Evolutionary conservation across 2,113 vertebrate genomes (phyloP).

Genomic region (Ia io): DNA sequence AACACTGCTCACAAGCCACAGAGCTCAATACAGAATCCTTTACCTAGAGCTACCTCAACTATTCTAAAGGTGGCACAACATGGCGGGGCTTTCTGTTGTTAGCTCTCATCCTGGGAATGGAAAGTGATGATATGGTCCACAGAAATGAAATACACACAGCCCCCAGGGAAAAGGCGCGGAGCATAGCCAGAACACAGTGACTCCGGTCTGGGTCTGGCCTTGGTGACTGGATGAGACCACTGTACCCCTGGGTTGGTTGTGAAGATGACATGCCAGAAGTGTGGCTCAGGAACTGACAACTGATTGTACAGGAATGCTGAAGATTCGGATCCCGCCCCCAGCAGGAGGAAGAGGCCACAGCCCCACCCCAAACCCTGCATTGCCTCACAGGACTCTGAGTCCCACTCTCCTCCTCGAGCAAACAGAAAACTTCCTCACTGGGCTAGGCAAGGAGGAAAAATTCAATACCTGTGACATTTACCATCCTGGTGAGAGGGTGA

Average conservation of each 20-base stretch:
- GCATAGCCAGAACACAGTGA: accelerated
- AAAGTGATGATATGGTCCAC: background rate
- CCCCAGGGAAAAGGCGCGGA: accelerated
- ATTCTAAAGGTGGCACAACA: background rate
- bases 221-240: accelerated
- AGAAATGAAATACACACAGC: background rate
- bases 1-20: background rate
- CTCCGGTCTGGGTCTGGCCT: background rate
- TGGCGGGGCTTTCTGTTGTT: background rate
- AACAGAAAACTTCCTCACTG: background rate
- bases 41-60: background rate
- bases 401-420: too few species aligned
- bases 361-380: accelerated
- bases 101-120: background rate
- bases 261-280: accelerated
- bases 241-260: accelerated
- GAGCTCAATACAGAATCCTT: too few species aligned
- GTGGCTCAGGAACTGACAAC: background rate
- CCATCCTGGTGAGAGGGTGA: background rate
- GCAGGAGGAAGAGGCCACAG: background rate
- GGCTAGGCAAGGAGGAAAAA: background rate
- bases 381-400: background rate
- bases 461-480: background rate
- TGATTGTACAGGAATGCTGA: accelerated
- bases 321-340: accelerated